Evolutionary conservation across 2,797 vertebrate genomes (phyloP).

Genomic region (Diglossa cyanea): DNA sequence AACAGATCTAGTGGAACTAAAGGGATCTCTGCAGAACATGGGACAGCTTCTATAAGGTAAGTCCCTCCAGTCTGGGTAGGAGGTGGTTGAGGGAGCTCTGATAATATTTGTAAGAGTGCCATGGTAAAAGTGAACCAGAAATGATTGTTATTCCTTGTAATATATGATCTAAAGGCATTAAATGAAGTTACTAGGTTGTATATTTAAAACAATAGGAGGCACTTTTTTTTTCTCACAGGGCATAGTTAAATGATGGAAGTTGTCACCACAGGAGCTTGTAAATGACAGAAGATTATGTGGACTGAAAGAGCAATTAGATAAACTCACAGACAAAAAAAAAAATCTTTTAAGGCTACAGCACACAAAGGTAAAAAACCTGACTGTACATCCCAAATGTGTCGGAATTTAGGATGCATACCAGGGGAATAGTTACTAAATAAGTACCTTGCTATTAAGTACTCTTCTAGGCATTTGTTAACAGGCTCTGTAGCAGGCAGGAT

Average conservation of each 20-base stretch:
- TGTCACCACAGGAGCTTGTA: background rate
- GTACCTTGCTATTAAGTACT: background rate
- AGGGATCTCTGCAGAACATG: background rate
- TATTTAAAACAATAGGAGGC: constrained; percentile 7
- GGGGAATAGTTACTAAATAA: background rate
- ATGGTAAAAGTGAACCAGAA: background rate
- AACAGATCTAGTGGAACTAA: background rate
- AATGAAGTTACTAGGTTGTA: background rate
- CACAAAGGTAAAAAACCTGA: background rate
- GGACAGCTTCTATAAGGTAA: background rate
- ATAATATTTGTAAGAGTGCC: background rate
- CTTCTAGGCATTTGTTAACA: background rate
- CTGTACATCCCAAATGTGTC: background rate
- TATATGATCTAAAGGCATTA: background rate
- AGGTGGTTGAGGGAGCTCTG: background rate
- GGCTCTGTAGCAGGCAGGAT: background rate
- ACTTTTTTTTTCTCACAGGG: background rate
- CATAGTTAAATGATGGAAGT: background rate
- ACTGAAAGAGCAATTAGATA: background rate
- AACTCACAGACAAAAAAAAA: background rate
- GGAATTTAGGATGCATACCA: background rate
- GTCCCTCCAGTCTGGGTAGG: background rate
- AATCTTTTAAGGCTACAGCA: background rate
- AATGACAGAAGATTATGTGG: background rate
- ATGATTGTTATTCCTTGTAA: background rate